These are phyloP conservation scores for Mustelus asterias DNA, from an alignment of 2,113 vertebrate species.

Conservation along the genomic window DNA sequence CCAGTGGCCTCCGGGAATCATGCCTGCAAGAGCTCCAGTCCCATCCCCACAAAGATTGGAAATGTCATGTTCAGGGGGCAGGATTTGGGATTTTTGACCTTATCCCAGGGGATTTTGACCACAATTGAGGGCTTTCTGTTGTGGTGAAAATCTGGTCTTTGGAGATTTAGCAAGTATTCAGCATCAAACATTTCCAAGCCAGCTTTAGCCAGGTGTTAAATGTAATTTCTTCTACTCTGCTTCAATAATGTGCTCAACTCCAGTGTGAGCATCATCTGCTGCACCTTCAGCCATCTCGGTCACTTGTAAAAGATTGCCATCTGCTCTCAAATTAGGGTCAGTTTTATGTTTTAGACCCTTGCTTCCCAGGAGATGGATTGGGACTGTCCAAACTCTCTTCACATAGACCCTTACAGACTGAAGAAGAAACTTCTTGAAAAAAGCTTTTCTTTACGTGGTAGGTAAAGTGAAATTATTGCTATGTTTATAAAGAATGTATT, in stretches of 20 bases:
- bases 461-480: slow-evolving; percentile 19
- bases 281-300: background rate
- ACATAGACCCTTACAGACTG: slow-evolving; percentile 2
- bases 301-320: background rate
- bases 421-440: slow-evolving; percentile 21
- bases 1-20: no score
- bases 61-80: no score
- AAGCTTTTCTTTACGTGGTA: slow-evolving; percentile 12
- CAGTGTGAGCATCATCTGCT: background rate
- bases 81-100: no score
- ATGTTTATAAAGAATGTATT: background rate
- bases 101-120: no score
- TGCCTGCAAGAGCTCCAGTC: no score
- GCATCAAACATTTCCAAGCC: background rate
- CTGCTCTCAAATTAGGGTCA: slow-evolving; percentile 10
- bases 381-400: slow-evolving; percentile 13
- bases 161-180: background rate
- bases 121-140: no score
- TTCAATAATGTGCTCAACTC: background rate
- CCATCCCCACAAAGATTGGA: no score
- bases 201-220: background rate
- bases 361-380: background rate
- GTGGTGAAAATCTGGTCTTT: no score
- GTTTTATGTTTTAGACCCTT: slow-evolving; percentile 22
- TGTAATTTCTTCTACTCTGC: background rate